Evolutionary conservation across 2,113 vertebrate genomes (phyloP).

Genomic region (Xiphophorus maculatus): DNA sequence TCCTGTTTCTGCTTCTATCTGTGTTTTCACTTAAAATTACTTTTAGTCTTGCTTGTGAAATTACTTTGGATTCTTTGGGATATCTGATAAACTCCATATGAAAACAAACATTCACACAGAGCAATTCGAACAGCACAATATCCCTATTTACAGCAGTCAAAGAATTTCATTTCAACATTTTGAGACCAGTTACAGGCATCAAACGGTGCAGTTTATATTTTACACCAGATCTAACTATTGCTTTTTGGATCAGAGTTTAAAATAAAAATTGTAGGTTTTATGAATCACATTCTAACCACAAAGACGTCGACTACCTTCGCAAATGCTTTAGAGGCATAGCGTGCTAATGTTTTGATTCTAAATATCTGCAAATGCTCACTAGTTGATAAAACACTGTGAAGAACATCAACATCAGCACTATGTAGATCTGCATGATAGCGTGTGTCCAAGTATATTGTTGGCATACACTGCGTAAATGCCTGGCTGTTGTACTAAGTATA

Average conservation of each 20-base stretch:
- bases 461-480: no score
- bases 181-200: no score
- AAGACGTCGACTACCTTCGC: background rate
- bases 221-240: background rate
- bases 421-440: background rate
- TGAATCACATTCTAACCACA: background rate
- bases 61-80: conserved; percentile 43
- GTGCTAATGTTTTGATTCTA: background rate
- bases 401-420: background rate
- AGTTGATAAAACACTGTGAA: background rate
- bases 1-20: background rate
- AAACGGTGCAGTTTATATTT: background rate
- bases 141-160: background rate
- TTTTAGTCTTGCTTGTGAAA: conserved; percentile 17
- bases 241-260: background rate
- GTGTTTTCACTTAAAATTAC: conserved; percentile 12
- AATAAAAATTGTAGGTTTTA: background rate
- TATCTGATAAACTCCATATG: conserved; percentile 48
- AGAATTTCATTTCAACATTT: background rate
- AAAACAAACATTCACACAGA: conserved; percentile 19
- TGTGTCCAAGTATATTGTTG: background rate
- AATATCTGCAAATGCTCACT: background rate
- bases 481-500: no score
- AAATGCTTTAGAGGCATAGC: background rate
- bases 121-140: background rate